Conservation (phyloP, 2,113 vertebrate genomes). For the Odobenus rosmarus region DNA sequence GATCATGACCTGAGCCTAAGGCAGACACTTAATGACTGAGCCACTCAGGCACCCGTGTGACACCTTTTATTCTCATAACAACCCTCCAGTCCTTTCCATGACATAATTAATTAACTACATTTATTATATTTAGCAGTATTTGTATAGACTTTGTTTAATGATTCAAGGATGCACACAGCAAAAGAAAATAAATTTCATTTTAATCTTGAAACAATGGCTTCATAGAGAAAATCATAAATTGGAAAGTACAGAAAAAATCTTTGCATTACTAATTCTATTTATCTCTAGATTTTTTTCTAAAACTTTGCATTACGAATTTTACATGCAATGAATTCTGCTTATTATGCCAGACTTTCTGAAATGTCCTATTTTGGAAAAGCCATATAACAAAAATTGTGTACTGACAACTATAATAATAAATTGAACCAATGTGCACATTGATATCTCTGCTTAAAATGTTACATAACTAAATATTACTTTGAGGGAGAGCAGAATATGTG, state of each 20-base stretch:
- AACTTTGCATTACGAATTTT: background rate
- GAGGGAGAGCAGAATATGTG: background rate
- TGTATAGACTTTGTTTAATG: background rate
- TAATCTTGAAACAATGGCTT: background rate
- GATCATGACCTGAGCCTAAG: too few species aligned
- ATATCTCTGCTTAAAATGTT: background rate
- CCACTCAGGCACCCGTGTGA: background rate
- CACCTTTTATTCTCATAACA: background rate
- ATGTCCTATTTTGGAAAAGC: background rate
- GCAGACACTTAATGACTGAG: too few species aligned
- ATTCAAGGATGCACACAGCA: background rate
- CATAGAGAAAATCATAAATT: background rate
- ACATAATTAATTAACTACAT: background rate
- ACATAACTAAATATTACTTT: background rate
- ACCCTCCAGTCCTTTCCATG: background rate
- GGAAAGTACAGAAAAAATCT: background rate
- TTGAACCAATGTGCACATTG: too few species aligned
- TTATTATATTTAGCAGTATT: background rate
- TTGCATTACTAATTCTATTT: background rate
- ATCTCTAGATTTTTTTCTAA: background rate
- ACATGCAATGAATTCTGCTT: background rate
- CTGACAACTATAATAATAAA: background rate
- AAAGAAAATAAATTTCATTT: conserved; percentile 39
- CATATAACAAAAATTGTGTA: background rate
- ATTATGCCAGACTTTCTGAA: background rate